These are phyloP conservation scores for Ennomos quercinarius DNA, from an alignment of 2,888 invertebrate species.

Conservation along the genomic window DNA sequence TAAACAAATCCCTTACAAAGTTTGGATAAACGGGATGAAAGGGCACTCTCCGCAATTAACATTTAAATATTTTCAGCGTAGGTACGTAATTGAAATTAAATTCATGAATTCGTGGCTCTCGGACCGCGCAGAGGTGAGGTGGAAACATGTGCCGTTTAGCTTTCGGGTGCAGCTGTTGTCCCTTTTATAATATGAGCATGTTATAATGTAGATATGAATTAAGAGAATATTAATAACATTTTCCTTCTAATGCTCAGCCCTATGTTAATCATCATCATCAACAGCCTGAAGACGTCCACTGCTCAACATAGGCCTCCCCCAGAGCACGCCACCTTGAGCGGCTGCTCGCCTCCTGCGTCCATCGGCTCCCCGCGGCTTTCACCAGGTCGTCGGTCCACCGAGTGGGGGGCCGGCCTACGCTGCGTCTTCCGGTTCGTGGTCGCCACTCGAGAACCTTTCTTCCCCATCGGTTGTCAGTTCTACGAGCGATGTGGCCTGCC, in stretches of 20 bases:
- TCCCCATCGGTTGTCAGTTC: too few species aligned
- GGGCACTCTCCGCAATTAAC: conserved; percentile 58
- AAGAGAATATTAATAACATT: not conserved
- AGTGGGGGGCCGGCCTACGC: too few species aligned
- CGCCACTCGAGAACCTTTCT: too few species aligned
- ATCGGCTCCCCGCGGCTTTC: too few species aligned
- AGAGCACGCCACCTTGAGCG: too few species aligned
- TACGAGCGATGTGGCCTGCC: too few species aligned
- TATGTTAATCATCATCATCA: not conserved
- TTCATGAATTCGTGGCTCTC: conserved; percentile 45
- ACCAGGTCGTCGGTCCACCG: too few species aligned
- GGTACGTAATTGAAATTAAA: conserved; percentile 49
- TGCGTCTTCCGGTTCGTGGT: too few species aligned
- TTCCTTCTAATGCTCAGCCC: not conserved
- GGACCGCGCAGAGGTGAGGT: conserved; percentile 30
- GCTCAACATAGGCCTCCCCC: too few species aligned
- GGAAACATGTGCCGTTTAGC: conserved; percentile 40
- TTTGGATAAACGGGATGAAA: conserved; percentile 64
- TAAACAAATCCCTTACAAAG: conserved; percentile 66
- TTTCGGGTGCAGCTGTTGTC: conserved; percentile 32
- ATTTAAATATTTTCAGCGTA: conserved; percentile 57
- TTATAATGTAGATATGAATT: conserved; percentile 5
- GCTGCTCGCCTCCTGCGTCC: too few species aligned
- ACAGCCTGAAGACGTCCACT: too few species aligned
- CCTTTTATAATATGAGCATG: conserved; percentile 15